Evolutionary conservation across 2,888 invertebrate genomes (phyloP), one percentile per base, ranked within the genome.

Genomic region (Lepeophtheirus nordmannii): DNA sequence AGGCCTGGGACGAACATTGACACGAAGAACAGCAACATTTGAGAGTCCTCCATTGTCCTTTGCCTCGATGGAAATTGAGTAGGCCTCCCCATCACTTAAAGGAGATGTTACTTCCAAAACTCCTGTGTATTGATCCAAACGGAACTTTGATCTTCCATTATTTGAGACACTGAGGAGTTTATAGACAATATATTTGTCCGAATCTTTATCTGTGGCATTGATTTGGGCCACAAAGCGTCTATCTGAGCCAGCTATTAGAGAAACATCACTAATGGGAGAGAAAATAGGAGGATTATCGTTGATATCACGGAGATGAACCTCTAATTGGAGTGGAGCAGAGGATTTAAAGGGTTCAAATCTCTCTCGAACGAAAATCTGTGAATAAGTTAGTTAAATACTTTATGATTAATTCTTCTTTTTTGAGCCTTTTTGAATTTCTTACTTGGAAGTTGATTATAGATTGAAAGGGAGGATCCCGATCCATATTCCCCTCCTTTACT

Each of bases 151-250:
- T 68, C 83, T 81, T 1, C 90, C 91, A 75, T 89, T 89, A 76
- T 90, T 91, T 68, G 90, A 89, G 10, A 91, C 87, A 77, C 91
- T 90, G 74, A 87, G 87, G 69, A 92, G 87, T 71, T 85, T 85
- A 78, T 89, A 92, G 56, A 82, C 82, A 68, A 90, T 81, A 66
- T 90, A 89, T 73, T 85, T 83, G 68, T 87, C 89, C 73, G 85
- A 85, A 75, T 91, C 91, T 72, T 87, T 86, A 75, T 91, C 91
- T 11, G 83, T 82, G 0, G 89, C 91, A 72, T 84, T 82, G 68
- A 87, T 82, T 84, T 84, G 57, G 14, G 58, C 81, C 37, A 87
- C 83, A 70, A 81, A 78, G 62, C 83, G 80, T 68, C 83, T 78
- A 56, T 83, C 83, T 71, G 86, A 82, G 1, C 85, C 87, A 23